Evolutionary conservation across 92 coral and sea anemone species (phyloP), one percentile per base, ranked within the genome.

Genomic region (Porites evermanni): DNA sequence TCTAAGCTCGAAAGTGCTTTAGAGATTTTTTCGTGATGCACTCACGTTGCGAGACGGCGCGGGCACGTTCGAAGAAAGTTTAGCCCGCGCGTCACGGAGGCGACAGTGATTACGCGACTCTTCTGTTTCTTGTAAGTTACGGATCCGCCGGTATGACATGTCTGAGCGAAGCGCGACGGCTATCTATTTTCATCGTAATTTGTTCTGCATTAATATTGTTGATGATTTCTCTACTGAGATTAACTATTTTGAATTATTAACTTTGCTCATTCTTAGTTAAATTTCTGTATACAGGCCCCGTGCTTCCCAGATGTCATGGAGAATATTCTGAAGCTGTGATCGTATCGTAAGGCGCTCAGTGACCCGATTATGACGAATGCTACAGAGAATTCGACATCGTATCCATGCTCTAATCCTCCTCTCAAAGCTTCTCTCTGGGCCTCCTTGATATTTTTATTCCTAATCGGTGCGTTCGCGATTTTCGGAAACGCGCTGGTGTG

Each of bases 401-500:
- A 21, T 38, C 6, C 47, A 20, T 77, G 81, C 20, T 14, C 16
- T 56, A 24, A 21, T 8, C 60, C 67, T 4, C 26, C 87, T 2
- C 18, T 20, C 13, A 64, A 83, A 17, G 80, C 58, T 32, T 32
- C 77, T 17, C 67, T 69, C 2, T 81, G 72, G 72, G 26, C 79
- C 11, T 86, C 96, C 17, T 80, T 93, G 17, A 67, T 95, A 19
- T 94, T 92, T 26, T 81, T 93, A 26, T 84, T 89, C 63, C 44
- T 83, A 12, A 91, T 94, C 20, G 94, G 94, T 58, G 69, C 93
- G 21, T 82, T 91, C 72, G 93, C 98, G 5, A 95, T 95, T 64
- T 95, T 92, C 64, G 98, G 98, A 12, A 95, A 95, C 60, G 93
- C 90, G 0, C 73, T 95, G 67, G 98, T 95, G 6, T 95, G 98